Base-by-base conservation (phyloP, 2,888 invertebrate species). In the Microplitis manilae region DNA sequence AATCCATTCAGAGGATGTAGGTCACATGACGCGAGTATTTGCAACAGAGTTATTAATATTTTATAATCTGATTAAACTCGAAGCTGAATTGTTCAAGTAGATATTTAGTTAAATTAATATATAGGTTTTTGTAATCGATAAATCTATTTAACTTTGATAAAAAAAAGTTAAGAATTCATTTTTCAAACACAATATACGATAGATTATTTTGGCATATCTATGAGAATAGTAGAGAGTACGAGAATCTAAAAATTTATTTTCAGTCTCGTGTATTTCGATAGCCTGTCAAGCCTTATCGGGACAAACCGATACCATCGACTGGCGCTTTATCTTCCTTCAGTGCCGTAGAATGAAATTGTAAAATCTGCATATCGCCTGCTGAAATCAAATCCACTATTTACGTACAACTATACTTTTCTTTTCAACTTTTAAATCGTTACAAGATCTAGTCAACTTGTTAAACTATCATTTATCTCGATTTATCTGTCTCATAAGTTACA, bases 291-390 rank as follows among this genome's bases (percentile, higher is more conserved):
- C 50, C 2, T 50, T 50, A 50, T 50, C 50, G 50, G 50, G 13
- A 50, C 50, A 68, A 41, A 41, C 50, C 41, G 17, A 68, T 17
- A 68, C 40, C 20, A n/a, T 62, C 17, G 68, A 77, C 68, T 77
- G 79, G 77, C 77, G 79, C 77, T 83, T 79, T 83, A 81, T 84
- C 74, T 75, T 60, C 74, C 76, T 60, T 20, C 70, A 9, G 41
- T 78, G 78, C 68, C 30, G 65, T 73, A 67, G 73, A 79, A 68
- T 76, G 78, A 78, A 81, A 83, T 81, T 79, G 80, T 68, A 67
- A 80, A 79, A 82, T 83, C 79, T 81, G 81, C 84, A 80, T 83
- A 83, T 77, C 79, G 79, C 73, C 74, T 73, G 78, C 77, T 77
- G 72, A 76, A 79, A 78, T 74, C 62, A 68, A 79, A 60, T 67